Conservation (phyloP, 2,888 invertebrate species). For the Carterocephalus palaemon region DNA sequence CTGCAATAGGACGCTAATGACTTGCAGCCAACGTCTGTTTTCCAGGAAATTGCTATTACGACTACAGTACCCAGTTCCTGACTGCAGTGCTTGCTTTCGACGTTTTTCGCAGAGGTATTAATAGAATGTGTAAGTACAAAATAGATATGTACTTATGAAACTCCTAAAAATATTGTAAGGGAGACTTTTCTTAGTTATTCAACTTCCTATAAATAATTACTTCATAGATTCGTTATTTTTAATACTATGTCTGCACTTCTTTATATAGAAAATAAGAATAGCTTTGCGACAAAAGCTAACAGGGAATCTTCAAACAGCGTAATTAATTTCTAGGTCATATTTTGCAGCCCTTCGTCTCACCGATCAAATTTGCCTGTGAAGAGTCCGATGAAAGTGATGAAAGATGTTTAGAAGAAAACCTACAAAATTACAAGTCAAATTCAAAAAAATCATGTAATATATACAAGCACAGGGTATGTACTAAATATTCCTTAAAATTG, state of each 20-base stretch:
- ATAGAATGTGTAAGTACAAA: constrained; percentile 58
- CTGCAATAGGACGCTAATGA: too few relatives aligned
- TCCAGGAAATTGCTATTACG: constrained; percentile 66
- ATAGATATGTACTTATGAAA: background rate
- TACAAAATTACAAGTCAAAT: too few relatives aligned
- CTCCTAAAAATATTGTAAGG: too few relatives aligned
- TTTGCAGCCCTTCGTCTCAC: constrained; percentile 74
- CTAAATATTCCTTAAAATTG: too few relatives aligned
- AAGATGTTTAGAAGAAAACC: too few relatives aligned
- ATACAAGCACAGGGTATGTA: background rate
- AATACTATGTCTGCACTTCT: background rate
- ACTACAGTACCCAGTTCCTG: constrained; percentile 64
- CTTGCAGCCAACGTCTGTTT: too few relatives aligned
- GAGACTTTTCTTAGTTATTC: too few relatives aligned
- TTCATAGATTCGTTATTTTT: background rate
- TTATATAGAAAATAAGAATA: background rate
- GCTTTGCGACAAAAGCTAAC: background rate
- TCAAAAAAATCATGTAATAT: background rate
- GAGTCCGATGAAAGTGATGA: constrained; percentile 40
- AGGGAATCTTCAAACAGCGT: background rate
- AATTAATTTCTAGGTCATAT: constrained; percentile 68
- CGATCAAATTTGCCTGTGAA: constrained; percentile 60
- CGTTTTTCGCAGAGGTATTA: constrained; percentile 59
- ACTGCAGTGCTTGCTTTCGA: constrained; percentile 66
- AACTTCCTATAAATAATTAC: too few relatives aligned